A percentile compares a stretch with the other conserved stretches of the same genome.
Evolutionary conservation across 2,113 vertebrate genomes (phyloP).

Genomic region (Xenopus laevis): DNA sequence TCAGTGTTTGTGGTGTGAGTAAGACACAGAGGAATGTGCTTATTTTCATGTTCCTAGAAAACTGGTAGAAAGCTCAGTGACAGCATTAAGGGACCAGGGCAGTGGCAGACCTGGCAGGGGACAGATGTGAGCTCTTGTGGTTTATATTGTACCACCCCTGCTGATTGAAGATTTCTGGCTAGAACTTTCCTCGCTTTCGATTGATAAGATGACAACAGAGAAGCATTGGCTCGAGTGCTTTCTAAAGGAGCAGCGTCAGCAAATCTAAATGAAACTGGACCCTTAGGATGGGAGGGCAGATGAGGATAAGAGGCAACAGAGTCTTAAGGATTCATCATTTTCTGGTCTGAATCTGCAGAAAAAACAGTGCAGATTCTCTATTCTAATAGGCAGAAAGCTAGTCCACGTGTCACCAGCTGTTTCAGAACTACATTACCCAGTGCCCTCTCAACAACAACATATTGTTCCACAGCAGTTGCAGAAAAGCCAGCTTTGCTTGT

Average conservation of each 20-base stretch:
- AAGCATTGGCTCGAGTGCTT: slow-evolving; percentile 1
- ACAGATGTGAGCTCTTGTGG: not conserved
- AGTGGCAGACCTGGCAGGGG: not conserved
- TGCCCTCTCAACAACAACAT: no score
- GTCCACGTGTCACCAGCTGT: no score
- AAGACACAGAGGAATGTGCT: not conserved
- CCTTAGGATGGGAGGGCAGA: slow-evolving; percentile 42
- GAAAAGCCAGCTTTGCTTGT: no score
- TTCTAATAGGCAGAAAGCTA: no score
- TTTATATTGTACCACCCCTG: not conserved
- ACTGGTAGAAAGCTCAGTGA: not conserved
- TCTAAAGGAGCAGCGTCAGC: slow-evolving; percentile 11
- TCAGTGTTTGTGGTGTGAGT: not conserved
- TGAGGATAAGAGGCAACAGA: slow-evolving; percentile 38
- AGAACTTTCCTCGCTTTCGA: not conserved
- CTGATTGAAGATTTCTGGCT: not conserved
- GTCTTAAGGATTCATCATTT: not conserved
- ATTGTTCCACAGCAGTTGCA: no score
- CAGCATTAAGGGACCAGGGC: not conserved
- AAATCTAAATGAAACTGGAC: slow-evolving; percentile 24
- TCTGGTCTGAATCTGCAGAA: not conserved
- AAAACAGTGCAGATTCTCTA: not conserved
- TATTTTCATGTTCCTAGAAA: not conserved
- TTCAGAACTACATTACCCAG: no score
- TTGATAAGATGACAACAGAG: not conserved